These are phyloP conservation scores for Nemopilema nomurai DNA, from an alignment of 30 jellyfish, hydroid and myxozoan species.

Conservation along the genomic window DNA sequence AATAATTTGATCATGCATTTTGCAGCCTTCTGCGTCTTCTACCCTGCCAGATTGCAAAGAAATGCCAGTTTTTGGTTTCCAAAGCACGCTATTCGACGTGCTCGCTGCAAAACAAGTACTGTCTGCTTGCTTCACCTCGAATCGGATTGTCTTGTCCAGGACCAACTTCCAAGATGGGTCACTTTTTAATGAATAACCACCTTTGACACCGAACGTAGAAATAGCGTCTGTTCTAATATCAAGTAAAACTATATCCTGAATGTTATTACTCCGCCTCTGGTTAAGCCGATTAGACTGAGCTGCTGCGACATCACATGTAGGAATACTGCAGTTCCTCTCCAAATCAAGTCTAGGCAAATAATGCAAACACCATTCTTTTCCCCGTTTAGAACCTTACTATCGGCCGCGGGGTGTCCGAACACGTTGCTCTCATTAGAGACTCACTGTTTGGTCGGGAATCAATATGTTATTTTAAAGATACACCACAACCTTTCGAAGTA, in stretches of 20 bases:
- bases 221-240: neutral
- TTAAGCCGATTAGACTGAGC: neutral
- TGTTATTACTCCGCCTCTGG: neutral
- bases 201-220: neutral
- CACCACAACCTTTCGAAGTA: neutral
- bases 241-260: neutral
- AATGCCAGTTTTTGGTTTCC: neutral
- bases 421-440: neutral
- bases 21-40: neutral
- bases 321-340: neutral
- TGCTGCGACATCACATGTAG: neutral
- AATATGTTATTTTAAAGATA: neutral
- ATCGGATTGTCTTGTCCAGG: neutral
- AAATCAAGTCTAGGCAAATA: neutral
- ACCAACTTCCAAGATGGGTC: neutral
- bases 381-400: neutral
- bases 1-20: neutral
- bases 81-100: neutral
- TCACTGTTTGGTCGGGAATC: neutral
- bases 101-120: neutral
- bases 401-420: neutral
- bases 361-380: neutral
- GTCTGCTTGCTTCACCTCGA: neutral
- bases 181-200: neutral
- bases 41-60: neutral